These are phyloP conservation scores for Nephrotoma guestfalica DNA, from an alignment of 2,888 invertebrate species.

Conservation along the genomic window DNA sequence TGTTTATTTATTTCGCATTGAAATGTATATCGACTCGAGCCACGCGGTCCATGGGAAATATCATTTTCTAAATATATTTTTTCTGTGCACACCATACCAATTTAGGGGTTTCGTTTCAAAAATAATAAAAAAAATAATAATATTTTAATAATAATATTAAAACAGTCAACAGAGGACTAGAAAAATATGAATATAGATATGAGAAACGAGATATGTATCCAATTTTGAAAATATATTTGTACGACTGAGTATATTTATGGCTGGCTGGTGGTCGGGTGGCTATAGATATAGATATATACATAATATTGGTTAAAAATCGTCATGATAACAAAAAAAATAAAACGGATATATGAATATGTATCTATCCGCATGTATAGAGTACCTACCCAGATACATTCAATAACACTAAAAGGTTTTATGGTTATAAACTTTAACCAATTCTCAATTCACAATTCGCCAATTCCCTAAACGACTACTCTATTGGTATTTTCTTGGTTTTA, in stretches of 20 bases:
- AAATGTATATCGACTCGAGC: background rate
- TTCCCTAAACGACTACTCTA: slow-evolving; percentile 1
- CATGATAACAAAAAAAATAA: background rate
- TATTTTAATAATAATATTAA: background rate
- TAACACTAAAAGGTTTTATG: slow-evolving; percentile 6
- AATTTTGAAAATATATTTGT: background rate
- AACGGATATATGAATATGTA: background rate
- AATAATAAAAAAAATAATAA: background rate
- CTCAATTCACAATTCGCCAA: background rate
- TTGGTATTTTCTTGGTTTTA: background rate
- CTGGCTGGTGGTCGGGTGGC: background rate
- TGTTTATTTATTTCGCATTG: background rate
- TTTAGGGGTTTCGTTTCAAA: background rate
- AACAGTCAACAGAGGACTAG: background rate
- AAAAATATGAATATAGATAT: background rate
- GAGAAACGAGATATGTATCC: background rate
- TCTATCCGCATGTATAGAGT: background rate
- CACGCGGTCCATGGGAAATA: background rate
- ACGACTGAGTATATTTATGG: background rate
- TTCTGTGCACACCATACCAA: background rate
- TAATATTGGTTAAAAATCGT: background rate
- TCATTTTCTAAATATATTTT: background rate
- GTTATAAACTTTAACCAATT: background rate
- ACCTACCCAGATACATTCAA: background rate
- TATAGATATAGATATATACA: background rate